A percentile compares a stretch with the other conserved stretches of the same genome.
These are phyloP conservation scores for Pseudochirops corinnae DNA, from an alignment of 2,797 vertebrate genomes.

Conservation along the genomic window DNA sequence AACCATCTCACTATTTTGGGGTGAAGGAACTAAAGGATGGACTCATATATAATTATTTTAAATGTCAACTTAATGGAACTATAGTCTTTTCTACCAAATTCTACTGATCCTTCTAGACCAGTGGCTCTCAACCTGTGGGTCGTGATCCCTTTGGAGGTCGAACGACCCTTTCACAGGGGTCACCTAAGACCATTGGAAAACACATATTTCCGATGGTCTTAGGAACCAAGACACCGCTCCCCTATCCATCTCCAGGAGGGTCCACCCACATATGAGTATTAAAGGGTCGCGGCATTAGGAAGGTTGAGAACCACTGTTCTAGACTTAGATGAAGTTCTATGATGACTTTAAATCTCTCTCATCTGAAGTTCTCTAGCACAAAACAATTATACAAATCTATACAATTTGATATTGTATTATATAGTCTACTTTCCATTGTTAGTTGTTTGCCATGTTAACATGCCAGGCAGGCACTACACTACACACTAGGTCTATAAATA, in stretches of 20 bases:
- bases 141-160: no score
- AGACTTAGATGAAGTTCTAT: constrained; percentile 33
- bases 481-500: background rate
- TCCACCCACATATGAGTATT: no score
- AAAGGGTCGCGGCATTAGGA: no score
- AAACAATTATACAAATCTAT: background rate
- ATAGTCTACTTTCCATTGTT: background rate
- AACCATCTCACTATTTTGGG: background rate
- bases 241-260: no score
- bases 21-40: background rate
- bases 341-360: background rate
- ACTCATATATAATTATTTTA: constrained; percentile 9
- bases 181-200: no score
- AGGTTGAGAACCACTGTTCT: background rate
- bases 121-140: no score
- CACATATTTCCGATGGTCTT: no score
- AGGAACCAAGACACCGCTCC: no score
- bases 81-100: constrained; percentile 15
- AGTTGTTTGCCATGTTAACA: background rate
- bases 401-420: background rate
- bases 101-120: constrained; percentile 13
- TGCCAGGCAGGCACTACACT: background rate
- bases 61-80: constrained; percentile 24
- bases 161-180: no score
- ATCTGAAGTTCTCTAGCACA: background rate